Base-by-base conservation (phyloP, 2,797 vertebrate genomes). In the Poecilia velifera region DNA sequence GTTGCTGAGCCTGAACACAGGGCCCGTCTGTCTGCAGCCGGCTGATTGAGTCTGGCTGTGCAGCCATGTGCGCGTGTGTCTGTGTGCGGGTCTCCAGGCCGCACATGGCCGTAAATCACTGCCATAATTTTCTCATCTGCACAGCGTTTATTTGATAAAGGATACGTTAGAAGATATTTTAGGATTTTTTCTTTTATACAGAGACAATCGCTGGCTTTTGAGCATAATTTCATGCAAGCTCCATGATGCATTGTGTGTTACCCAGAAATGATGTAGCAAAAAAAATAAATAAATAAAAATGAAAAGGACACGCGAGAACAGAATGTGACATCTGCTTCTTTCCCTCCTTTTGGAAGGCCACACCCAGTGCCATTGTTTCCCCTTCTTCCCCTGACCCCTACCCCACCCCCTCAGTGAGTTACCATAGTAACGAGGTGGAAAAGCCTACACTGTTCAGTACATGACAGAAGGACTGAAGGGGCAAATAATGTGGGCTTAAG, bases 371-470 rank as follows among this genome's bases (percentile, higher is more conserved):
- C 66, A 87, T 92, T 91, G 89, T 93, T 82, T 41, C n/a, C 39
- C 36, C 49, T 31, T 12, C 25, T 4, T 1, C 3, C 25, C 22
- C 20, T 51, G 10, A 20, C 47, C 72, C 34, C 34, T 76, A 13
- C 36, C 53, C 34, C 77, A 13, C 36, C 53, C 78, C 51, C 5
- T 36, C 43, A 12, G 84, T 73, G 53, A 16, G 94, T 95, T 91
- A 43, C 91, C 91, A 94, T 94, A 91, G 94, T 62, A 90, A 94
- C 93, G 79, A 81, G 89, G 77, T 57, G 72, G 82, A 43, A 3
- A 80, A 83, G 88, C 90, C 80, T 80, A 84, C 79, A 86, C 79
- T 90, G 80, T 85, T 89, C 76, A 89, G 72, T 84, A 72, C 6
- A 22, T 1, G 39, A 74, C 57, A 72, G 76, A 79, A 73, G 80